Evolutionary conservation across 2,888 invertebrate species (phyloP), one percentile per base, ranked within the genome.

Genomic region (Malacosoma neustria): DNA sequence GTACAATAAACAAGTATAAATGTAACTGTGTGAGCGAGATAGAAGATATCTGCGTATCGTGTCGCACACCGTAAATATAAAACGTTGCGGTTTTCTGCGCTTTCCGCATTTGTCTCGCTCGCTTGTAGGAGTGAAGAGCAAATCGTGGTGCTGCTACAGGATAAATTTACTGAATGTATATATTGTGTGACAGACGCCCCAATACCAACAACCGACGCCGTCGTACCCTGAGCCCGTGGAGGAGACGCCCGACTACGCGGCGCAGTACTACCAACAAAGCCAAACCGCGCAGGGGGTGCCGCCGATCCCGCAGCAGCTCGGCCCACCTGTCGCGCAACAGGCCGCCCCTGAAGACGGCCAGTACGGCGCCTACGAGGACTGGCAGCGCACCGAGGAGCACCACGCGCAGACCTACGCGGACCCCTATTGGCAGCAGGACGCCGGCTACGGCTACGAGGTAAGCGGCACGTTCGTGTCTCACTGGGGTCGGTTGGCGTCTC

Each of bases 361-460:
- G n/a, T 40, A 42, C 36, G 41, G 38, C 33, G 40, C 34, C 32
- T 30, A 41, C 32, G 58, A 56, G 12, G 55, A 54, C 13, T 57
- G 54, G 60, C 33, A 40, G 36, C 44, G 48, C 9, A 32, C 43
- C 11, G 60, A 61, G 34, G 63, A 65, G 30, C 49, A 54, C 12
- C 56, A 48, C 40, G 46, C 53, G 46, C 61, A 55, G 38, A 37
- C 54, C 35, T 61, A 66, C 55, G 57, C 52, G 3, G 70, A 70
- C 39, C 54, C 59, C 33, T 71, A 72, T 61, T 77, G 76, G 77
- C 66, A 57, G 34, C 42, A 35, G 3, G 70, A 69, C 36, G 37
- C 11, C 38, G 0, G 47, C 29, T 71, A 75, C 45, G 46, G 42
- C 1, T 72, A 72, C 11, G 73, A 79, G 67, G 79, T 80, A 39